Conservation (phyloP, 2,888 invertebrate species). For the Epinotia demarniana region DNA sequence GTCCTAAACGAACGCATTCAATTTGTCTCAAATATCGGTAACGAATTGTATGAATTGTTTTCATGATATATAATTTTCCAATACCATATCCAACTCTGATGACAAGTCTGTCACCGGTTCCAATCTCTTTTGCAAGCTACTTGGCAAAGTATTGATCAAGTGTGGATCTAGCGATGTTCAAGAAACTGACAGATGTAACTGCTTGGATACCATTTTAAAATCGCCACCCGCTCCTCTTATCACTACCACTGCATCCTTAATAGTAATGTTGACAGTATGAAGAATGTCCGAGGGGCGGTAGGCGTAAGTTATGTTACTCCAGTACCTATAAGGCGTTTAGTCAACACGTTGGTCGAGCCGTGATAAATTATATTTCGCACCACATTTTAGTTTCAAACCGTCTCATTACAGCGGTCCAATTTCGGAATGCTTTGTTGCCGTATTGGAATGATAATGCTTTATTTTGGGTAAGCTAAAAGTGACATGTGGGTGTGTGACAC, state of each 20-base stretch:
- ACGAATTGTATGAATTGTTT: too few relatives aligned
- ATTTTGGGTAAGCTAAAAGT: neutral
- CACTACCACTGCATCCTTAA: slow-evolving; percentile 31
- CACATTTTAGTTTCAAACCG: slow-evolving; percentile 29
- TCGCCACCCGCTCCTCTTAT: slow-evolving; percentile 38
- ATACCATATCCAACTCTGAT: too few relatives aligned
- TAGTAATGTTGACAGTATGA: slow-evolving; percentile 54
- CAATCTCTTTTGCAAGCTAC: too few relatives aligned
- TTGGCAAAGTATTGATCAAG: too few relatives aligned
- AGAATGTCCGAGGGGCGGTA: slow-evolving; percentile 54
- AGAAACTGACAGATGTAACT: too few relatives aligned
- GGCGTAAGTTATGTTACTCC: slow-evolving; percentile 48
- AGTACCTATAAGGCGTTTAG: slow-evolving; percentile 52
- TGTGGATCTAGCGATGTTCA: too few relatives aligned
- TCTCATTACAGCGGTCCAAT: slow-evolving; percentile 19
- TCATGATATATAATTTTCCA: too few relatives aligned
- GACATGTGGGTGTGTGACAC: neutral
- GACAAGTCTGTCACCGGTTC: too few relatives aligned
- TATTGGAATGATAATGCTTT: neutral
- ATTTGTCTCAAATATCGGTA: too few relatives aligned
- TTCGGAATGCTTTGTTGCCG: neutral
- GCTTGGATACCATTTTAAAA: neutral
- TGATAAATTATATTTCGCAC: slow-evolving; percentile 50
- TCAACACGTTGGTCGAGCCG: slow-evolving; percentile 49
- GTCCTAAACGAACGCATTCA: too few relatives aligned